Conservation (phyloP, 2,113 vertebrate genomes). For the Rhinopithecus roxellana region DNA sequence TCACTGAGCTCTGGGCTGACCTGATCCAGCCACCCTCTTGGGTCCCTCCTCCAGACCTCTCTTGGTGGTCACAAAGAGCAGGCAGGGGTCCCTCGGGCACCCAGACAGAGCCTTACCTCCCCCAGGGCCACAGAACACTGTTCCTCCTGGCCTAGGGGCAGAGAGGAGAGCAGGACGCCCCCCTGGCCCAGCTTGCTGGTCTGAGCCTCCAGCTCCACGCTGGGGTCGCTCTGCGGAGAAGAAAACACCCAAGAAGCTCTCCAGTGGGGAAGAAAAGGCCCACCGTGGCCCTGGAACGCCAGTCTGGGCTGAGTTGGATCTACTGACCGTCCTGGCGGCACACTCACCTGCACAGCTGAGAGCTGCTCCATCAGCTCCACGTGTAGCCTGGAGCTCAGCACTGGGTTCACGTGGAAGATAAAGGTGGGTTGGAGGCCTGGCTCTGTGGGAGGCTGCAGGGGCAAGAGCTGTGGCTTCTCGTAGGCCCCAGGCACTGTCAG, state of each 20-base stretch:
- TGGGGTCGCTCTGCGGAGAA: constrained; percentile 75
- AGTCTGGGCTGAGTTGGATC: too few species aligned
- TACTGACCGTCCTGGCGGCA: fast-evolving
- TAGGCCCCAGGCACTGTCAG: constrained; percentile 85
- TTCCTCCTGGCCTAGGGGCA: constrained; percentile 80
- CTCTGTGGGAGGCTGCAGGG: constrained; percentile 58
- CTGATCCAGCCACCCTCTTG: background rate
- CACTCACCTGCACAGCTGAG: constrained; percentile 79
- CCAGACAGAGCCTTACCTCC: constrained; percentile 77
- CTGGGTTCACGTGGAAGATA: constrained; percentile 84
- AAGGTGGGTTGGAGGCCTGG: constrained; percentile 62
- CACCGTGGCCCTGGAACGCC: fast-evolving
- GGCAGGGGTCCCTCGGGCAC: background rate
- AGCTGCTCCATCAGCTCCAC: constrained; percentile 80
- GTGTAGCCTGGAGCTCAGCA: constrained; percentile 75
- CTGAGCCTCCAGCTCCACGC: constrained; percentile 79
- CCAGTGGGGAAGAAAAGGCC: background rate
- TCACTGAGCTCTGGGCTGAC: background rate
- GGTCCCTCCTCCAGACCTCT: background rate
- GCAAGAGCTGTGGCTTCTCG: constrained; percentile 80
- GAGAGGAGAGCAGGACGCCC: constrained; percentile 77
- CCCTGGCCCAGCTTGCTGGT: constrained; percentile 68
- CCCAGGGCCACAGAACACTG: constrained; percentile 66
- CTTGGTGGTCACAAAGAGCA: background rate
- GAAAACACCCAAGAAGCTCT: background rate